A percentile compares a stretch with the other conserved stretches of the same genome.
Evolutionary conservation across 2,888 invertebrate genomes (phyloP).

Genomic region (Cecidostiba fungosa): DNA sequence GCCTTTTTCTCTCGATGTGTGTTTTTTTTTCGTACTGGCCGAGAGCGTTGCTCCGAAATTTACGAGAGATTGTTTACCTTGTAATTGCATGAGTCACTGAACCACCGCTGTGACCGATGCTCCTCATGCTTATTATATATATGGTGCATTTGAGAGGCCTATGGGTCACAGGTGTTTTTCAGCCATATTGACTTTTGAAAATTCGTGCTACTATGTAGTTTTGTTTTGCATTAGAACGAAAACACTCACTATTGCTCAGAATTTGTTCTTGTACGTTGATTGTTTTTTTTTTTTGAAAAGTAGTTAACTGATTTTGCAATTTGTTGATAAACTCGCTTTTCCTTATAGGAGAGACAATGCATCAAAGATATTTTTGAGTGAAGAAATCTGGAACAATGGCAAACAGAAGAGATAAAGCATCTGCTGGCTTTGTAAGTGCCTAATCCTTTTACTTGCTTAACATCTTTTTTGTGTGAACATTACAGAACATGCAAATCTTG

Average conservation of each 20-base stretch:
- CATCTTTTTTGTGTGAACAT: neutral
- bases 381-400: constrained; percentile 70
- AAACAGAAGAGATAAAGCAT: constrained; percentile 75
- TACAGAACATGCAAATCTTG: neutral
- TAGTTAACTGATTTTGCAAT: neutral
- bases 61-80: neutral
- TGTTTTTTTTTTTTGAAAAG: neutral
- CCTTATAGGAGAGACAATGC: constrained; percentile 57
- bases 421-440: constrained; percentile 75
- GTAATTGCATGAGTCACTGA: neutral
- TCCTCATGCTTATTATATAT: neutral
- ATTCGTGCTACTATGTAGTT: neutral
- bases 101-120: neutral
- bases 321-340: constrained; percentile 29
- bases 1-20: neutral
- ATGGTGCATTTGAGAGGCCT: neutral
- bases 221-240: neutral
- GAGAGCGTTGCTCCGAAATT: neutral
- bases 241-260: neutral
- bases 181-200: constrained; percentile 5
- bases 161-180: constrained; percentile 17
- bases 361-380: constrained; percentile 52
- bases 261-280: neutral
- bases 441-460: constrained; percentile 8
- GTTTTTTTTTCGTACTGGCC: neutral